Evolutionary conservation across 1,140 invertebrate species (phyloP), one percentile per base, ranked within the genome.

Genomic region (Trichonephila clavipes): DNA sequence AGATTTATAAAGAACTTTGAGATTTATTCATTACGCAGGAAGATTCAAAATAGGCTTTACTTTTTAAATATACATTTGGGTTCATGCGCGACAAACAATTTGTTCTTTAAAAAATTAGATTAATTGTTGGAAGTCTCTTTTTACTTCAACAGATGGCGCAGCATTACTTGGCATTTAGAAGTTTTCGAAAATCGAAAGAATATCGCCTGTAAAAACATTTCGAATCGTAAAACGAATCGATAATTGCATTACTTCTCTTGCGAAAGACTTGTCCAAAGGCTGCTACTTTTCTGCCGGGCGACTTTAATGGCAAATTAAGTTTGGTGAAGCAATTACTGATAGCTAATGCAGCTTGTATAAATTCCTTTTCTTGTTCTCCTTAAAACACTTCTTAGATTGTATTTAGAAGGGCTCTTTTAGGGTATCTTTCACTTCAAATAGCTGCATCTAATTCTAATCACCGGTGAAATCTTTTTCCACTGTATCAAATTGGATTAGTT

Each of bases 251-350:
- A 82, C 72, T 90, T 90, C 77, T 62, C 61, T 62, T 44, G n/a
- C 4, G 6, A 90, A 34, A 34, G 28, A 21, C 19, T 62, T 72
- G 58, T 82, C 72, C 58, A 18, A 18, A 24, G 40, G 24, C 24
- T 44, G 59, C 44, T 72, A 82, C 66, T 90, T 90, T 51, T 90
- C 69, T 69, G 58, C 72, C 89, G 6, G 28, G n/a, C 44, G 69
- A 82, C 89, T 90, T 90, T 90, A 90, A 90, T 90, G 89, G 89
- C 69, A 72, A 90, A 90, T 90, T 90, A 90, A 90, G 72, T 82
- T 90, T 88, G 44, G 58, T 82, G 66, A 44, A 40, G 69, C 89
- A 82, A 90, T 90, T 90, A 82, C 89, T 4, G n/a, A 58, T 28
- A 62, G 72, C 58, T 90, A 90, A 90, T 90, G 72, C 89, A 51